Percentiles rank a stretch among this genome's conserved stretches.
These are phyloP conservation scores for Charina bottae DNA, from an alignment of 2,113 vertebrate genomes.

Conservation along the genomic window DNA sequence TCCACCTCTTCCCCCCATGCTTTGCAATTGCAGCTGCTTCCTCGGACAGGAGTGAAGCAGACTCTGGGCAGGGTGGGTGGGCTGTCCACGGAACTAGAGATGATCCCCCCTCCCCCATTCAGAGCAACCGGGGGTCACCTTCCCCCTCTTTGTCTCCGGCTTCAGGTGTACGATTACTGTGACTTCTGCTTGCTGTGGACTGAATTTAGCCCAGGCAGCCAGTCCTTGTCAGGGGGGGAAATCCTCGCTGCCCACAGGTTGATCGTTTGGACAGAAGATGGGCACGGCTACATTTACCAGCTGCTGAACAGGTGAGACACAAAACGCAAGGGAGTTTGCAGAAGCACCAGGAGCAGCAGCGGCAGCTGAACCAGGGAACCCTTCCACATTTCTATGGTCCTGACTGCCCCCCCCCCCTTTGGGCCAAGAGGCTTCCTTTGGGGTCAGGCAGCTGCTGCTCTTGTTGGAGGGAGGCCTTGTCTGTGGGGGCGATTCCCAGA, in stretches of 20 bases:
- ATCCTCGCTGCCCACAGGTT: constrained; percentile 78
- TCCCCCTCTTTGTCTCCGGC: not conserved
- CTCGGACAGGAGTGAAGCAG: not conserved
- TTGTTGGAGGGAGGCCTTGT: constrained; percentile 74
- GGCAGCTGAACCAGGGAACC: constrained; percentile 53
- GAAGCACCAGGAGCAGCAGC: constrained; percentile 78
- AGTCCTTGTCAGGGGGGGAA: constrained; percentile 78
- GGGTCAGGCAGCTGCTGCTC: constrained; percentile 73
- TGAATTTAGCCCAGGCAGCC: constrained; percentile 65
- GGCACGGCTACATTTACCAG: constrained; percentile 83
- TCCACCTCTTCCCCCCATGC: not conserved
- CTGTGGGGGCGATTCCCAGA: not conserved
- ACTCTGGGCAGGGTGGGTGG: not conserved
- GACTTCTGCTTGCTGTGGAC: constrained; percentile 80
- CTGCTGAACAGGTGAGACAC: constrained; percentile 86
- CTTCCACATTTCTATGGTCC: constrained; percentile 77
- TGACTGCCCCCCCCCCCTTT: constrained; percentile 79
- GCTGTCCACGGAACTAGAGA: not conserved
- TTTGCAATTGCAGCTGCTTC: not conserved
- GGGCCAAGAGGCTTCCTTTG: constrained; percentile 76
- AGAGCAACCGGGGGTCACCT: not conserved
- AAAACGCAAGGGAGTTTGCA: constrained; percentile 68
- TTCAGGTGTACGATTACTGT: constrained; percentile 82
- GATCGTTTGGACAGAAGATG: constrained; percentile 81
- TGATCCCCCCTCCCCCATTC: not conserved